Conservation (phyloP, 1,140 invertebrate genomes). For the Drusus annulatus region DNA sequence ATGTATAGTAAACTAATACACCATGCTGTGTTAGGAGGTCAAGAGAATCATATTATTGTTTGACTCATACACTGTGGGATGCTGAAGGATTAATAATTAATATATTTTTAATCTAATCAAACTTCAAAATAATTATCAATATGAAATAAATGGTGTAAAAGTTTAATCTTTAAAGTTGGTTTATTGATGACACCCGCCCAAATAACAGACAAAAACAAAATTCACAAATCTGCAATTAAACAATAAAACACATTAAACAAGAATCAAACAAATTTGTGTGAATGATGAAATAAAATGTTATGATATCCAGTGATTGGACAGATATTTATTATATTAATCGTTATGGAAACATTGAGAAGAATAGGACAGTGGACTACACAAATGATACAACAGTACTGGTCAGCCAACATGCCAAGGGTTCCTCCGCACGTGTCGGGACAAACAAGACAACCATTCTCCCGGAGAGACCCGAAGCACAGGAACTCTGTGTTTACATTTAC, state of each 20-base stretch:
- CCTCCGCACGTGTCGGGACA: background rate
- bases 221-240: background rate
- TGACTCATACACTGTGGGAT: no score
- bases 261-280: background rate
- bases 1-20: no score
- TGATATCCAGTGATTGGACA: background rate
- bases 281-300: background rate
- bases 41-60: no score
- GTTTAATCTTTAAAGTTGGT: constrained; percentile 34
- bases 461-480: constrained; percentile 4
- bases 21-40: no score
- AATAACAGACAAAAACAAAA: constrained; percentile 17
- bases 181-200: background rate
- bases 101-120: no score
- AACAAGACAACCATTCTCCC: background rate
- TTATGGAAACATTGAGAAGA: background rate
- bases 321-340: background rate
- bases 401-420: constrained; percentile 31
- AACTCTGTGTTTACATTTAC: background rate
- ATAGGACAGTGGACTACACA: constrained; percentile 29
- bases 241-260: background rate
- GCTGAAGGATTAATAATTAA: no score
- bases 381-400: constrained; percentile 9
- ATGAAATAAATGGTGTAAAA: constrained; percentile 21
- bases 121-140: no score